A percentile compares a stretch with the other conserved stretches of the same genome.
Evolutionary conservation across 1,140 invertebrate genomes (phyloP).

Genomic region (Drosophila bocki): DNA sequence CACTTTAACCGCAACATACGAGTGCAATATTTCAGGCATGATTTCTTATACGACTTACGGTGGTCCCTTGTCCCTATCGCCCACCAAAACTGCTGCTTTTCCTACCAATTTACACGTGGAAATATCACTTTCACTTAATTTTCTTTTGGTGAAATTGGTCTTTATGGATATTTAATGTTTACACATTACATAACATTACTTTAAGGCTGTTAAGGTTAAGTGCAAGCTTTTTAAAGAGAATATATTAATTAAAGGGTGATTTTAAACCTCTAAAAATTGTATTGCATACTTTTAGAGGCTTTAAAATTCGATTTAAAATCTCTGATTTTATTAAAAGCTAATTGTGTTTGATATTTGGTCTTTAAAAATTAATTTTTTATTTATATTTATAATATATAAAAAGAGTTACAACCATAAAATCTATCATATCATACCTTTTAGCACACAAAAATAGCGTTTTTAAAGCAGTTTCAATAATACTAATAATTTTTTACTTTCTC

Average conservation of each 20-base stretch:
- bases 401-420: too few relatives aligned
- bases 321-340: background rate
- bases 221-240: background rate
- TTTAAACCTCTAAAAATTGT: too few relatives aligned
- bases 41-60: constrained; percentile 72
- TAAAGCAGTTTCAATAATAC: too few relatives aligned
- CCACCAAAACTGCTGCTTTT: constrained; percentile 30
- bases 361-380: too few relatives aligned
- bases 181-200: too few relatives aligned
- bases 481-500: too few relatives aligned
- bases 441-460: background rate
- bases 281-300: background rate
- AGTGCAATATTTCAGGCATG: constrained; percentile 79
- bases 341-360: background rate
- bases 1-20: constrained; percentile 80
- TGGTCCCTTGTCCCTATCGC: constrained; percentile 4
- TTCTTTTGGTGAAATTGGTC: background rate
- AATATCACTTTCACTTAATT: constrained; percentile 9
- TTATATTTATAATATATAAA: too few relatives aligned
- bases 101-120: constrained; percentile 17
- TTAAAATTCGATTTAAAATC: background rate
- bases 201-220: background rate
- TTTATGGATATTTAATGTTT: too few relatives aligned
- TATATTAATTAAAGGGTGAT: background rate
- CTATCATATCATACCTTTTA: background rate